A percentile compares a stretch with the other conserved stretches of the same genome.
These are phyloP conservation scores for Platerodrilus igneus DNA, from an alignment of 2,888 invertebrate species.

Conservation along the genomic window DNA sequence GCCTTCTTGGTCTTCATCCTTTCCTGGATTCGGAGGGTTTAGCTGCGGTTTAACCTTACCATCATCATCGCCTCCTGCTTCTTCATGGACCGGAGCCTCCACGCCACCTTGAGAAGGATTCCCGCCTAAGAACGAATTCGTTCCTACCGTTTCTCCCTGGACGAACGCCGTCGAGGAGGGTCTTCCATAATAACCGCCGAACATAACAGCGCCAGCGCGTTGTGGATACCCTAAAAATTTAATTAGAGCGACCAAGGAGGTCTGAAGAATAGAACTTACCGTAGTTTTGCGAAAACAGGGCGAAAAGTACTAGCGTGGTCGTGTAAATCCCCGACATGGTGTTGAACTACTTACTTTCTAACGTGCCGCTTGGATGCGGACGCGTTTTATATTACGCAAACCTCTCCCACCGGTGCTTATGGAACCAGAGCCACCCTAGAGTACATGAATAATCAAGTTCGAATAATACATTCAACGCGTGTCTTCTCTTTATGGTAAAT, in stretches of 20 bases:
- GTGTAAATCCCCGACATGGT: too few relatives aligned
- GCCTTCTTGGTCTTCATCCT: conserved; percentile 51
- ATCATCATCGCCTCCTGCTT: conserved; percentile 27
- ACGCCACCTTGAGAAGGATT: conserved; percentile 16
- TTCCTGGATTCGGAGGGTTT: conserved; percentile 36
- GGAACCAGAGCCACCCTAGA: conserved; percentile 34
- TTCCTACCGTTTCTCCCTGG: conserved; percentile 43
- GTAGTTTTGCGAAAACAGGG: too few relatives aligned
- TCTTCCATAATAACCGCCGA: conserved; percentile 41
- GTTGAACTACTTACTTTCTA: too few relatives aligned
- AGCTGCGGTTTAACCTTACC: conserved; percentile 25
- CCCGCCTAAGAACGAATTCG: conserved; percentile 41
- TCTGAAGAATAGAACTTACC: conserved; percentile 16
- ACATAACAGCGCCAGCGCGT: conserved; percentile 37
- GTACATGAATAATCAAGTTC: conserved; percentile 34
- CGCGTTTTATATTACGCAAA: conserved; percentile 38
- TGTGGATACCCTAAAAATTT: conserved; percentile 10
- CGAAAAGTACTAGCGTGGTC: too few relatives aligned
- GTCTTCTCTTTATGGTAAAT: conserved; percentile 42
- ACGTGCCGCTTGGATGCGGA: too few relatives aligned
- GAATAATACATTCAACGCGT: conserved; percentile 40
- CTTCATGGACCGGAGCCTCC: conserved; percentile 24
- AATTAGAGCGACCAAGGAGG: conserved; percentile 9
- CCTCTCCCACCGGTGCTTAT: conserved; percentile 33
- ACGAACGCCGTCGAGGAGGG: conserved; percentile 41